Evolutionary conservation across 2,113 vertebrate species (phyloP).

Genomic region (Drymodes brunneopygia): DNA sequence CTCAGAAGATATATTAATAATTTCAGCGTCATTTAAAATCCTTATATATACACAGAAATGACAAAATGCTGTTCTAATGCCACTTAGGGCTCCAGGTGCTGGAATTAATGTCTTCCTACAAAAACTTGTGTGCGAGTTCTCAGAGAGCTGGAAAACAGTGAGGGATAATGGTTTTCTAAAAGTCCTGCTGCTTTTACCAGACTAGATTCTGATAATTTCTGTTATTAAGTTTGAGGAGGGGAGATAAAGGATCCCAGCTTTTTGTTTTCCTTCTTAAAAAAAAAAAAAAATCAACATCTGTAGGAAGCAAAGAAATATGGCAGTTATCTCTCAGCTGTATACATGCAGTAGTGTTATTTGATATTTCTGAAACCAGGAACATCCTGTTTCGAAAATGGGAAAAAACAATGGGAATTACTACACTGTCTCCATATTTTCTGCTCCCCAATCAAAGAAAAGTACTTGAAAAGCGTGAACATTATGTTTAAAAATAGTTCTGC

Average conservation of each 20-base stretch:
- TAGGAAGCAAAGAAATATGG: not conserved
- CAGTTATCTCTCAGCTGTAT: not conserved
- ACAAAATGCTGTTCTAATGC: not conserved
- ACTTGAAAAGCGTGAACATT: constrained; percentile 26
- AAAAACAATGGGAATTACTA: not conserved
- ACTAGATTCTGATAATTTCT: not conserved
- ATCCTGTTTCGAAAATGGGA: not conserved
- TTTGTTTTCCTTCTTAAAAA: not conserved
- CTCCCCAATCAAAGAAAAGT: constrained; percentile 25
- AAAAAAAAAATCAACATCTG: not conserved
- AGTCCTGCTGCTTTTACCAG: not conserved
- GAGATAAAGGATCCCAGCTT: not conserved
- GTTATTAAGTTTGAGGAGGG: not conserved
- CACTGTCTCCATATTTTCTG: not conserved
- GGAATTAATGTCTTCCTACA: not conserved
- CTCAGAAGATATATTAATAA: not conserved
- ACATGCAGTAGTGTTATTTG: not conserved
- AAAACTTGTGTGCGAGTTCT: not conserved
- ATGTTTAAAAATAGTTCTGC: constrained; percentile 49
- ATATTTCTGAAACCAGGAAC: constrained; percentile 13
- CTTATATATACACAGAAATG: not conserved
- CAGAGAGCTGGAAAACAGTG: not conserved
- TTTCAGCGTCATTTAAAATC: not conserved
- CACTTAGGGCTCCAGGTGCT: not conserved
- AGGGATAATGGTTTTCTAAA: not conserved